phyloP scores from a whole-genome alignment of 2,888 invertebrate species.

The Drosophila lacicola region DNA sequence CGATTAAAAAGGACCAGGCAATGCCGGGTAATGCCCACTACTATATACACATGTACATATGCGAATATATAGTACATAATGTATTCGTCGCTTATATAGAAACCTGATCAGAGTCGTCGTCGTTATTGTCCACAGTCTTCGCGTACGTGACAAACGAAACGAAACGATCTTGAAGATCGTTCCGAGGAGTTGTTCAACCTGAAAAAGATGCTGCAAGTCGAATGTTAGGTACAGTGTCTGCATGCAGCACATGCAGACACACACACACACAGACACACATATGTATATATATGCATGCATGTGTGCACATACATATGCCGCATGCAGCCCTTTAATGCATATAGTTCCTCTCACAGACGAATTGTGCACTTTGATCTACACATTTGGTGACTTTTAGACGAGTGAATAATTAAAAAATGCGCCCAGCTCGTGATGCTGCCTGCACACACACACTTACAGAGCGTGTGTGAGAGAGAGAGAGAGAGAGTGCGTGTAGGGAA shows the following conservation, averaged over 20 bases:
- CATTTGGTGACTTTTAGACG: conserved; percentile 33
- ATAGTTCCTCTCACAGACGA: neutral
- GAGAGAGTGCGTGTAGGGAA: neutral
- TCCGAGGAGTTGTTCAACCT: conserved; percentile 29
- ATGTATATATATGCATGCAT: neutral
- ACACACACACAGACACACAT: neutral
- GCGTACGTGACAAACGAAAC: conserved; percentile 50
- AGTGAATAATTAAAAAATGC: conserved; percentile 30
- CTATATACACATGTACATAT: too few species aligned
- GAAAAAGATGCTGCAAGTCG: conserved; percentile 15
- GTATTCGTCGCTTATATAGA: neutral
- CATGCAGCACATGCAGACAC: neutral
- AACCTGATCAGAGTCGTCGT: too few species aligned
- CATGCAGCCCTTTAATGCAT: conserved; percentile 7
- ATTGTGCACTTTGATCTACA: conserved; percentile 51
- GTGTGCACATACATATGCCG: neutral
- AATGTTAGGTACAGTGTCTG: conserved; percentile 20
- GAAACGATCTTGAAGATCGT: conserved; percentile 37
- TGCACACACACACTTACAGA: neutral
- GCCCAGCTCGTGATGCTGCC: conserved; percentile 21
- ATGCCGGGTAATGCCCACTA: too few species aligned
- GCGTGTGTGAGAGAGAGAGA: neutral
- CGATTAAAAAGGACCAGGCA: too few species aligned
- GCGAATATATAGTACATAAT: too few species aligned
- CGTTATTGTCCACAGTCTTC: neutral